Evolutionary conservation across 2,888 invertebrate genomes (phyloP).

Genomic region (Schizotus pectinicornis): DNA sequence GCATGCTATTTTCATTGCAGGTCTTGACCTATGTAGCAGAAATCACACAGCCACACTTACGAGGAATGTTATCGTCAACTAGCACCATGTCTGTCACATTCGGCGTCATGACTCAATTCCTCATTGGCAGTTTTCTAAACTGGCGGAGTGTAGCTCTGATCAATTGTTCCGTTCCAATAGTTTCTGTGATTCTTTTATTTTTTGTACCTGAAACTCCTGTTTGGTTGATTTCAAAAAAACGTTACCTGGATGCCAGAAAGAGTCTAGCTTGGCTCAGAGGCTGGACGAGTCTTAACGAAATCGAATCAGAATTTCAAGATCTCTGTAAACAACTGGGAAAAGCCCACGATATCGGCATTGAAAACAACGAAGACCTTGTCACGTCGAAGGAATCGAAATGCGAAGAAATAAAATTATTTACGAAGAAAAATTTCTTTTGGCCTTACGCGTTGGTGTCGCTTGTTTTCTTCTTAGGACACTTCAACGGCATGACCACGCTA

Average conservation of each 20-base stretch:
- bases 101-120: constrained; percentile 78
- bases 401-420: constrained; percentile 54
- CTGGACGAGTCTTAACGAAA: constrained; percentile 69
- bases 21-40: constrained; percentile 84
- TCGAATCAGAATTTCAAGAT: constrained; percentile 66
- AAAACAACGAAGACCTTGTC: constrained; percentile 28
- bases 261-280: constrained; percentile 81
- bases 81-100: constrained; percentile 76
- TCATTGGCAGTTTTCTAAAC: constrained; percentile 73
- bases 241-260: constrained; percentile 69
- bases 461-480: constrained; percentile 75
- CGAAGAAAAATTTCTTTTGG: constrained; percentile 67
- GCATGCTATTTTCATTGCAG: constrained; percentile 53
- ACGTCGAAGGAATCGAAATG: constrained; percentile 16
- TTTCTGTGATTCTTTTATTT: constrained; percentile 68
- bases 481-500: constrained; percentile 77
- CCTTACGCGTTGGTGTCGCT: constrained; percentile 72
- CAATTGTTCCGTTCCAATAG: constrained; percentile 67
- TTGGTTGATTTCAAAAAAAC: constrained; percentile 74
- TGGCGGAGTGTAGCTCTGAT: constrained; percentile 76
- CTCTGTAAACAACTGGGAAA: constrained; percentile 50
- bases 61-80: constrained; percentile 75
- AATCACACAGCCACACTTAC: constrained; percentile 77
- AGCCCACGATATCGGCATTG: constrained; percentile 29
- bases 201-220: constrained; percentile 82